These are phyloP conservation scores for Auanema freiburgensis DNA, from an alignment of 2,888 invertebrate genomes.

Conservation along the genomic window DNA sequence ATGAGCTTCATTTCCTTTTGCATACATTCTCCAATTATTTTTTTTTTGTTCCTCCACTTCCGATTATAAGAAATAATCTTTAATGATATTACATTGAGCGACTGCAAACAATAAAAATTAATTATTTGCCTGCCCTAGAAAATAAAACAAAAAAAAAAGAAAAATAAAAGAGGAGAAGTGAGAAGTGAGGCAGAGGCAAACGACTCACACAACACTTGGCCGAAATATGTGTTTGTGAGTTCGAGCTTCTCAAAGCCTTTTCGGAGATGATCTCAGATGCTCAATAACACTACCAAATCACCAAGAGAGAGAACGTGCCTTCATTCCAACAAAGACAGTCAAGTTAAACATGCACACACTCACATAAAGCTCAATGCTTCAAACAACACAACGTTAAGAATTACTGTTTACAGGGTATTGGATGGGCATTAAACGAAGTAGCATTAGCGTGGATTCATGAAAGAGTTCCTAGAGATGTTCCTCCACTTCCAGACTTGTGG, in stretches of 20 bases:
- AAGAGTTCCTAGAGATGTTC: conserved; percentile 48
- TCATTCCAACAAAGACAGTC: too few relatives aligned
- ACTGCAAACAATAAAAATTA: not conserved
- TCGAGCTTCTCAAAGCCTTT: too few relatives aligned
- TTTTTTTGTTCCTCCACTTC: conserved; percentile 1
- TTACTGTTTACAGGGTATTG: conserved; percentile 41
- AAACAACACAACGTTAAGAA: too few relatives aligned
- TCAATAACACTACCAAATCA: too few relatives aligned
- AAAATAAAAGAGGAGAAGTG: not conserved
- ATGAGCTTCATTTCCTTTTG: not conserved
- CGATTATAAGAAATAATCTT: conserved; percentile 3
- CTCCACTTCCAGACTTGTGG: conserved; percentile 60
- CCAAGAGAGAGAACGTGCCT: too few relatives aligned
- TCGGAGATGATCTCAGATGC: too few relatives aligned
- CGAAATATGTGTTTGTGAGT: too few relatives aligned
- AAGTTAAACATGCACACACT: too few relatives aligned
- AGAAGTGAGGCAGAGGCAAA: too few relatives aligned
- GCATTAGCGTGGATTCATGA: conserved; percentile 62
- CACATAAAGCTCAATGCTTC: too few relatives aligned
- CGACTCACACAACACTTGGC: too few relatives aligned
- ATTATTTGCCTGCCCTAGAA: not conserved
- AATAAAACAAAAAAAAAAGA: not conserved
- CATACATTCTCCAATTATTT: not conserved
- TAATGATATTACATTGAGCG: not conserved
- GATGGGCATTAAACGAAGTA: conserved; percentile 54